A percentile compares a stretch with the other conserved stretches of the same genome.
These are phyloP conservation scores for Pristionchus mayeri DNA, from an alignment of 2,888 invertebrate species.

Conservation along the genomic window DNA sequence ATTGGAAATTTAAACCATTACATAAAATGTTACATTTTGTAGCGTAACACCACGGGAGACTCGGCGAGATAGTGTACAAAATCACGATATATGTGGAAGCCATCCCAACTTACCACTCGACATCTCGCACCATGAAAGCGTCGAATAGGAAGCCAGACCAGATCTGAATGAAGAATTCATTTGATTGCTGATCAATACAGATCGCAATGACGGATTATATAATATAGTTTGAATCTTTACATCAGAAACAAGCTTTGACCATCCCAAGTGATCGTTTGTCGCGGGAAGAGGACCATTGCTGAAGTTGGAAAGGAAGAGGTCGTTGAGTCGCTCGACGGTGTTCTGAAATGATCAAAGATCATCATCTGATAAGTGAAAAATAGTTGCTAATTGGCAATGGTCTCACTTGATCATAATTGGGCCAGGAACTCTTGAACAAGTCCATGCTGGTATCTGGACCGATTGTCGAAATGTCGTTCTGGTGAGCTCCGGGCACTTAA, in stretches of 20 bases:
- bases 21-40: too few species aligned
- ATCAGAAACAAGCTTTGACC: slow-evolving; percentile 3
- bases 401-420: not conserved
- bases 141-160: slow-evolving; percentile 10
- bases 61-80: too few species aligned
- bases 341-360: not conserved
- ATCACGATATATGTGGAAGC: too few species aligned
- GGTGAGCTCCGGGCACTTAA: not conserved
- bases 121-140: not conserved
- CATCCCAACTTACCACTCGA: too few species aligned
- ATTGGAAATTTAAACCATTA: too few species aligned
- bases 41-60: too few species aligned
- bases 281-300: not conserved
- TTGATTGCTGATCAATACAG: too few species aligned
- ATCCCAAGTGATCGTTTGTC: slow-evolving; percentile 8
- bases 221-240: too few species aligned
- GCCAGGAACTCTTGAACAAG: not conserved
- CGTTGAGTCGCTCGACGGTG: not conserved
- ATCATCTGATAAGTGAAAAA: too few species aligned
- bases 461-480: not conserved
- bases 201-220: too few species aligned
- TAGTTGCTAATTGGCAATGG: too few species aligned
- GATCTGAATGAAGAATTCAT: not conserved
- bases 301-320: not conserved
- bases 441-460: not conserved